Base-by-base conservation (phyloP, 2,113 vertebrate species). In the Formicarius rufipectus region DNA sequence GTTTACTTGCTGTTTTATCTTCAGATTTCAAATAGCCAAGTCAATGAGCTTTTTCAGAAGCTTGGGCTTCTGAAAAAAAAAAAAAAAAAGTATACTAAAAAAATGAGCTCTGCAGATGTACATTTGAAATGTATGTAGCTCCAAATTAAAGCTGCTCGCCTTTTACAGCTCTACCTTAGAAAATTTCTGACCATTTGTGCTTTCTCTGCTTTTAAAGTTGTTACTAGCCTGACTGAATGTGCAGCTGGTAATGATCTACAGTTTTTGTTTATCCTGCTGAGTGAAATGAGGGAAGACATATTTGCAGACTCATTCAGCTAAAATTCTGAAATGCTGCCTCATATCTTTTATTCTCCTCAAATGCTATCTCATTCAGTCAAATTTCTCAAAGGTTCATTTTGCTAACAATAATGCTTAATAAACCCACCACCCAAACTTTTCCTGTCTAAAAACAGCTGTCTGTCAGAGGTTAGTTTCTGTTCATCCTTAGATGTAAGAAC, bases 201-300 rank as follows among this genome's bases (percentile, higher is more conserved):
- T 86, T 85, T 86, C 55, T 75, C 27, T 73, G 39, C 8, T 94
- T 89, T 84, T 67, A 60, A 84, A 95, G 49, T 67, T 82, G 45
- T 53, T 92, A 47, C 82, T 85, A 92, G 66, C 14, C 20, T 82
- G 50, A 79, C 58, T 90, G 74, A 75, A 62, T 60, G 35, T 91
- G 94, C 82, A 95, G 90, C 83, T 96, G 95, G 44, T 49, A 93
- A 69, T 37, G 58, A 96, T 89, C 84, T 95, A 71, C 55, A 92
- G 84, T 91, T 94, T 87, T 60, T 95, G 83, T 94, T 94, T 93
- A 95, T 93, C 78, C 87, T 95, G 44, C 80, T 92, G 80, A 77
- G 69, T 82, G 67, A 92, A 94, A 95, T 76, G 58, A 81, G 55
- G 56, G 53, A 72, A 68, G 78, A 92, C n/a, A 37, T 62, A 74